These are phyloP conservation scores for Phalanger gymnotis DNA, from an alignment of 2,797 vertebrate genomes.

Conservation along the genomic window DNA sequence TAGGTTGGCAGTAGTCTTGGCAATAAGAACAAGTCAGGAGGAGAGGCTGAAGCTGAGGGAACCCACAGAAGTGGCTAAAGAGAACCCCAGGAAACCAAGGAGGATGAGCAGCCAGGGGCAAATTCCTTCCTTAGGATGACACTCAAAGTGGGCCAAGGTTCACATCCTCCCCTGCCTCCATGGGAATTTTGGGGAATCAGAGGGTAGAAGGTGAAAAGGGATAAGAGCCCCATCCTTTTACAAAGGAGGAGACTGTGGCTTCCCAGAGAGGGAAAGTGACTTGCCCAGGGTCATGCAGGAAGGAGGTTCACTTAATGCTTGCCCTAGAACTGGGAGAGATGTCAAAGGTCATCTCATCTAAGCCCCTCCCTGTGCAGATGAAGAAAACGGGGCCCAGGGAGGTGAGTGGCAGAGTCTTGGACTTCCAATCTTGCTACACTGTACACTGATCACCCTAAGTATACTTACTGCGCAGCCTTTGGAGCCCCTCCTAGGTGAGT, in stretches of 20 bases:
- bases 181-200: background rate
- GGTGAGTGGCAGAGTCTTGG: no score
- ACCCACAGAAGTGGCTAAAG: no score
- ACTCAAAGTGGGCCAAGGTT: no score
- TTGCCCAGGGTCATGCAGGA: no score
- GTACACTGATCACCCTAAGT: no score
- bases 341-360: background rate
- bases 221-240: background rate
- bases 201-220: no score
- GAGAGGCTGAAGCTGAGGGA: background rate
- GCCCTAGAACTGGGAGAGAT: background rate
- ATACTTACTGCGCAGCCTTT: background rate
- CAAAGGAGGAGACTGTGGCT: background rate
- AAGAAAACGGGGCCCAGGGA: background rate
- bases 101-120: no score
- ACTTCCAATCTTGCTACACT: background rate
- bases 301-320: background rate
- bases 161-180: no score
- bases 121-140: no score
- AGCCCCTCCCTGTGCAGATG: background rate
- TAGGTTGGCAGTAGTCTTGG: background rate
- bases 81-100: background rate
- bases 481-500: no score
- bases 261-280: background rate
- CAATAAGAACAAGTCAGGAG: background rate